Conservation (phyloP, 2,113 vertebrate species). For the Alligator mississippiensis region DNA sequence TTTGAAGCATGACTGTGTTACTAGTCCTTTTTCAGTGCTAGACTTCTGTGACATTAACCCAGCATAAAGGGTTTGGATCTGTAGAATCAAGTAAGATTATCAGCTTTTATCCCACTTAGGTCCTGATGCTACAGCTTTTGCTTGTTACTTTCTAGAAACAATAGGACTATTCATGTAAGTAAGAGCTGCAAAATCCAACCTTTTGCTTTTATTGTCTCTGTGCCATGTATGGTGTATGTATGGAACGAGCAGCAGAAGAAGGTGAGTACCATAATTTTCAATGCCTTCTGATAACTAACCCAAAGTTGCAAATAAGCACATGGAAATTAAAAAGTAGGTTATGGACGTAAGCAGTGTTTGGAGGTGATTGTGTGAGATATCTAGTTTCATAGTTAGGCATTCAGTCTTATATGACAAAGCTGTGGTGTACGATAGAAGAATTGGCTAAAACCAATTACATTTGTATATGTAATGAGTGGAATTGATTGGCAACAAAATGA, state of each 20-base stretch:
- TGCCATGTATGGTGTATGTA: rapidly evolving
- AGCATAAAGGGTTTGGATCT: background rate
- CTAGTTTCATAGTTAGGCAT: background rate
- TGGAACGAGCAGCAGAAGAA: rapidly evolving
- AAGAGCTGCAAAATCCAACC: rapidly evolving
- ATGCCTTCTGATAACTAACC: background rate
- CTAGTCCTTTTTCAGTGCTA: background rate
- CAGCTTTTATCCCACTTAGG: background rate
- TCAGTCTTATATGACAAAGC: rapidly evolving
- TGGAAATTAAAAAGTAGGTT: background rate
- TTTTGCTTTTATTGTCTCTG: background rate
- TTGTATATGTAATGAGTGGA: background rate
- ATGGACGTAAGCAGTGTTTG: background rate
- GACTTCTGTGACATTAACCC: background rate
- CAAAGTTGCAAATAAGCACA: background rate
- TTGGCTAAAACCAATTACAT: background rate
- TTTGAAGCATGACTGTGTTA: background rate
- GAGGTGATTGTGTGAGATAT: background rate
- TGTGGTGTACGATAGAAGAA: background rate
- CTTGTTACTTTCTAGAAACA: rapidly evolving
- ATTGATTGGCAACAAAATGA: background rate
- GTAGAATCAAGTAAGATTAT: background rate
- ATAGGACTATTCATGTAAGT: background rate
- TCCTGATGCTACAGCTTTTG: background rate
- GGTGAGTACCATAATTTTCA: background rate